Evolutionary conservation across 2,797 vertebrate species (phyloP), one percentile per base, ranked within the genome.

Genomic region (Sebastes taczanowskii): DNA sequence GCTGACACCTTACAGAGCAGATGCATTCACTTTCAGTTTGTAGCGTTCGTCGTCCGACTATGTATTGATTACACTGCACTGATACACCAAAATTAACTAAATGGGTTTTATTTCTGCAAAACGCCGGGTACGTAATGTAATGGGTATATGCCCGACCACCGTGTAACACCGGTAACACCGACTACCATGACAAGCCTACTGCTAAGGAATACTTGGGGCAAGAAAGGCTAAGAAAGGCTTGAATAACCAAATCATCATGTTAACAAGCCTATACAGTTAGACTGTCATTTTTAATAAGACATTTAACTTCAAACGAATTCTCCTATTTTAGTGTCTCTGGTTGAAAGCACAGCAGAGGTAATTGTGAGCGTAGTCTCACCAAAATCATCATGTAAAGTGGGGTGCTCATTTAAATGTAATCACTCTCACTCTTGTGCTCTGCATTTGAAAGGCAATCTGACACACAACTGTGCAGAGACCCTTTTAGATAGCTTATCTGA

Each of bases 361-460:
- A 82, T 82, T 77, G 35, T 71, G 59, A 78, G 61, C 58, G 20
- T 32, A 70, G 49, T 22, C 62, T 53, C 35, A 20, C 52, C 42
- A 38, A 79, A 81, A 87, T 82, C 5, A 77, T 69, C 56, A 83
- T 78, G 32, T 69, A 38, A 86, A 85, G 38, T 70, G 61, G 30
- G 11, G 61, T 13, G 69, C 76, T 64, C 67, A 81, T 88, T 88
- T 81, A 77, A 86, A 82, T 85, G 32, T 71, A 77, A 86, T 90
- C 78, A 77, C 56, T 85, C 62, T 61, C 55, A 34, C 56, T 68
- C 62, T 61, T 79, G 25, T 66, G 38, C 52, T 69, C 71, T 38
- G 59, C 38, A 76, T 82, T 74, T 74, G 34, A 85, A 83, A 78
- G 63, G 68, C 65, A 78, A 66, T 83, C 77, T 67, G 49, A 78